Evolutionary conservation across 2,113 vertebrate genomes (phyloP), one percentile per base, ranked within the genome.

Genomic region (Aegotheles bennettii): DNA sequence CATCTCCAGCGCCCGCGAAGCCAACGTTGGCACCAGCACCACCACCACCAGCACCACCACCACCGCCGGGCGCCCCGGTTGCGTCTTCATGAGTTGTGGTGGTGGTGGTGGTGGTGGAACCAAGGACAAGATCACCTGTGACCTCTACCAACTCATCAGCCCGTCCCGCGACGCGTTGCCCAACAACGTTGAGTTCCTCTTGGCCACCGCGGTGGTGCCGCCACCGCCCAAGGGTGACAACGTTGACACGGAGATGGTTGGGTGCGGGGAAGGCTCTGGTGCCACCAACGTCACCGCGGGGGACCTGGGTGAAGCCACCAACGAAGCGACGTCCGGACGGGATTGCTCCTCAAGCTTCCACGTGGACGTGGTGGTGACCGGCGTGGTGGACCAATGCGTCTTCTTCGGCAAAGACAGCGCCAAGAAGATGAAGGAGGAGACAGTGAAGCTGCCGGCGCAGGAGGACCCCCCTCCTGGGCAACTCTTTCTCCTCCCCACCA

Each of bases 41-140:
- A n/a, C n/a, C n/a, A n/a, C n/a, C n/a, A n/a, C n/a, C n/a, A n/a
- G n/a, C n/a, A n/a, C n/a, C n/a, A n/a, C n/a, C n/a, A n/a, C n/a
- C n/a, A n/a, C n/a, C n/a, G n/a, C 43, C 43, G 43, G 96, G 3
- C 97, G 98, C 15, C 97, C 98, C 6, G 98, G 97, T 68, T 98
- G 98, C 69, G 98, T 99, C 96, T 98, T 99, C 51, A 98, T 98
- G 78, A 98, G 98, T 89, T 99, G 98, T 40, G 6, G 64, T 1
- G 85, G 96, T 0, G 94, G 97, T 2, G 97, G 96, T 1, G 80
- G 96, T 0, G 96, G 98, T 47, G 95, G 98, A 45, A 96, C 98
- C 96, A 99, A 99, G 97, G 99, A 99, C 97, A 99, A 99, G 97
- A 99, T 99, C 96, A 99, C 99, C 13, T 99, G 99, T 7, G 99